These are phyloP conservation scores for Piprites chloris DNA, from an alignment of 2,113 vertebrate genomes.

Conservation along the genomic window DNA sequence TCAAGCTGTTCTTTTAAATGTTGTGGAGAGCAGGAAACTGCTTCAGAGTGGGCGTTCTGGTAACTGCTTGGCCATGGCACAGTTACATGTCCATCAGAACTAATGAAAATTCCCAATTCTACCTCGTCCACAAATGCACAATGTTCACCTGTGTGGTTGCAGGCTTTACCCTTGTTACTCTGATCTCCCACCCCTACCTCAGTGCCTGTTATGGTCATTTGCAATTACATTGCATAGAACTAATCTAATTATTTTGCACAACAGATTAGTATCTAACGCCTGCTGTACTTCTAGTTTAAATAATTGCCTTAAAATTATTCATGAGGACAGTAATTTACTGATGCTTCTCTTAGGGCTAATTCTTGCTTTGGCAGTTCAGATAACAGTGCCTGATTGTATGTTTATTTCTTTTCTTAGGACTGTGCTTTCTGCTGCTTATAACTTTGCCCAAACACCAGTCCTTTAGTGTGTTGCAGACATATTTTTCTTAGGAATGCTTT, in stretches of 20 bases:
- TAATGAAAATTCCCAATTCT: neutral
- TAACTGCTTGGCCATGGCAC: neutral
- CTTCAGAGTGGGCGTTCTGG: neutral
- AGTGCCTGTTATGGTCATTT: neutral
- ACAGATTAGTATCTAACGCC: neutral
- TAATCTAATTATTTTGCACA: constrained; percentile 16
- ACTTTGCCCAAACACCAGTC: neutral
- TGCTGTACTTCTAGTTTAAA: constrained; percentile 17
- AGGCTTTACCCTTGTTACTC: neutral
- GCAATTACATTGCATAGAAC: neutral
- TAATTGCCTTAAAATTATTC: constrained; percentile 21
- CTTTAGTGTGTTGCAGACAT: neutral
- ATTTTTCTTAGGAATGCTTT: neutral
- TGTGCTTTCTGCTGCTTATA: neutral
- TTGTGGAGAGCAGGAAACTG: neutral
- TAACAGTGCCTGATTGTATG: neutral
- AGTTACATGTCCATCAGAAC: neutral
- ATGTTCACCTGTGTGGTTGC: neutral
- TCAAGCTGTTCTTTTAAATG: neutral
- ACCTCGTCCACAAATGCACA: neutral
- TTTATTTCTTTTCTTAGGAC: neutral
- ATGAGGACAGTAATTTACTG: neutral
- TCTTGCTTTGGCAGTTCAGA: neutral
- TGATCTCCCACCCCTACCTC: neutral
- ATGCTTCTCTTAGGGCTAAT: neutral